Evolutionary conservation across 2,888 invertebrate genomes (phyloP).

Genomic region (Megaustenia siamemsis): DNA sequence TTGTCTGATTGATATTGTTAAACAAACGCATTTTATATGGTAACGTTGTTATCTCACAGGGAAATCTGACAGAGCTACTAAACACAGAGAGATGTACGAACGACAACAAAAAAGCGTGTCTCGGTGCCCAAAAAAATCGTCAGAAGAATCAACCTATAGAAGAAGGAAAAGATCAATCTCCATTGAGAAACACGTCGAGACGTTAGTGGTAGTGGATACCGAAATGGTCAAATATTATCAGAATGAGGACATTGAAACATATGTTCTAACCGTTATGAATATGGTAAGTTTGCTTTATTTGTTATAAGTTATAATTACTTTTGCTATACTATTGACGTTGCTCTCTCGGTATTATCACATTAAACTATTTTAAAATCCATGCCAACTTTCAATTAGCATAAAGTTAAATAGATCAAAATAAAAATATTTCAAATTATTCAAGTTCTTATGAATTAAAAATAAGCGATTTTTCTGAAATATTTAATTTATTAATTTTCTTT

Average conservation of each 20-base stretch:
- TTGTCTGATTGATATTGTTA: too few relatives aligned
- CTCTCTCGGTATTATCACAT: too few relatives aligned
- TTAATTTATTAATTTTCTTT: too few relatives aligned
- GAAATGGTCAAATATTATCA: slow-evolving; percentile 92
- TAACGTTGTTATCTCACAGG: slow-evolving; percentile 54
- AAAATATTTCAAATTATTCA: too few relatives aligned
- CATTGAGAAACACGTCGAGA: slow-evolving; percentile 85
- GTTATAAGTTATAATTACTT: not conserved
- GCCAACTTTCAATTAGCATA: not conserved
- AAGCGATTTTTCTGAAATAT: too few relatives aligned
- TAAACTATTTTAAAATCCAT: too few relatives aligned
- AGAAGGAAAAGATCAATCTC: slow-evolving; percentile 78
- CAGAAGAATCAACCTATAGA: slow-evolving; percentile 12
- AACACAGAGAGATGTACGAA: slow-evolving; percentile 68
- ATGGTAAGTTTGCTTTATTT: slow-evolving; percentile 86
- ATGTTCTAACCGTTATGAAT: slow-evolving; percentile 94
- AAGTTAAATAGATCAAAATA: not conserved
- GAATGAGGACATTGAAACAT: slow-evolving; percentile 89
- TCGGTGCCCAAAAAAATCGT: slow-evolving; percentile 17
- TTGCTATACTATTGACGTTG: too few relatives aligned
- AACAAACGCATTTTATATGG: too few relatives aligned
- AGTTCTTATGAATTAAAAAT: too few relatives aligned
- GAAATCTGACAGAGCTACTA: slow-evolving; percentile 52
- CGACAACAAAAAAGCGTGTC: slow-evolving; percentile 54
- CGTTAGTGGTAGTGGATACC: slow-evolving; percentile 91